A percentile compares a stretch with the other conserved stretches of the same genome.
Evolutionary conservation across 2,113 vertebrate genomes (phyloP).

Genomic region (Ameiurus melas): DNA sequence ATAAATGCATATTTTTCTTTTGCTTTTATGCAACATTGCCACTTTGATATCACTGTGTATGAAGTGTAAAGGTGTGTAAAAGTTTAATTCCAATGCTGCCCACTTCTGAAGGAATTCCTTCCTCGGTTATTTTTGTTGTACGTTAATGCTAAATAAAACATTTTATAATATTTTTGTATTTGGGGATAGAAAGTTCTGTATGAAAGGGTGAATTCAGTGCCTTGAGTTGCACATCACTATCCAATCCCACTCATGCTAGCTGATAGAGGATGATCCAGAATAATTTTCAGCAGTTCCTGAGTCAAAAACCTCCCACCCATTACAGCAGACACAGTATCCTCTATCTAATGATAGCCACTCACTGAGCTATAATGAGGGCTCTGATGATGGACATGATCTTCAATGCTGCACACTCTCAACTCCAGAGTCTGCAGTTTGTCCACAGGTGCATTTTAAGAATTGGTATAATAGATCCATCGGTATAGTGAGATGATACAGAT

Average conservation of each 20-base stretch:
- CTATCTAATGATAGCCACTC: not conserved
- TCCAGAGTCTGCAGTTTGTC: not conserved
- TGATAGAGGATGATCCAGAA: not conserved
- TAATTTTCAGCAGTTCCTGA: not conserved
- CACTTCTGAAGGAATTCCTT: not conserved
- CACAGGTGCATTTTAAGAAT: not conserved
- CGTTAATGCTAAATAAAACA: not conserved
- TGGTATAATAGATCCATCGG: not conserved
- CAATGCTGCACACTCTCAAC: not conserved
- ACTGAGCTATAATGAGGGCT: not conserved
- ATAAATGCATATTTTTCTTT: not conserved
- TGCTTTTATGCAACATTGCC: not conserved
- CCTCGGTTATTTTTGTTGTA: not conserved
- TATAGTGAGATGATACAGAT: not conserved
- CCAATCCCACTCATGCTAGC: not conserved
- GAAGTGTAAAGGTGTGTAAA: not conserved
- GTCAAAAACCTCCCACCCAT: not conserved
- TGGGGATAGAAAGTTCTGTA: not conserved
- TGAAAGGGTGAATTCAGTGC: not conserved
- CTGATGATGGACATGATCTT: not conserved
- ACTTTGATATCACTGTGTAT: not conserved
- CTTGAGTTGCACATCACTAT: not conserved
- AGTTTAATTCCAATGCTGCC: not conserved
- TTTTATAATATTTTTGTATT: not conserved
- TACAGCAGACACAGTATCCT: not conserved